phyloP scores from a whole-genome alignment of 2,888 invertebrate species.

The Eupithecia tripunctaria region DNA sequence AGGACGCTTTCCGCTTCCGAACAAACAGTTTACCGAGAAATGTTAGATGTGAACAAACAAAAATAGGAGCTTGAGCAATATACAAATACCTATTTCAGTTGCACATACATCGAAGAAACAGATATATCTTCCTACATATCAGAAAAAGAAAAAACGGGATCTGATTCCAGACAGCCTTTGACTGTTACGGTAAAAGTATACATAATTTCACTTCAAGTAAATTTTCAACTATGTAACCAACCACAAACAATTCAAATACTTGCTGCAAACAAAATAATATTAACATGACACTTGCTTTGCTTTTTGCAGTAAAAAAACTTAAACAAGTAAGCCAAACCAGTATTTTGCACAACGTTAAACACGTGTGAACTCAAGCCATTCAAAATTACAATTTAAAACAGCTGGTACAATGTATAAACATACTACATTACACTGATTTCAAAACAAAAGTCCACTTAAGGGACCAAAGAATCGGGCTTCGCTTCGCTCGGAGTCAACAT shows the following conservation, averaged over 20 bases:
- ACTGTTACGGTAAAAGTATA: background rate
- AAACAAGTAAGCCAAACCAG: constrained; percentile 17
- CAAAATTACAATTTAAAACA: constrained; percentile 13
- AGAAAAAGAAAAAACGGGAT: background rate
- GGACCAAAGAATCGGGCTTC: too few species aligned
- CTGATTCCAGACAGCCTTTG: background rate
- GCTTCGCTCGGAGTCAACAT: too few species aligned
- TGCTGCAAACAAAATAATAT: background rate
- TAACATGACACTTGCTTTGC: constrained; percentile 1
- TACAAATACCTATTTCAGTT: background rate
- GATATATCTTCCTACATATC: background rate
- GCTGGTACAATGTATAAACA: constrained; percentile 16
- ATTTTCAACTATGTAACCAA: constrained; percentile 1
- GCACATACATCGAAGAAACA: background rate
- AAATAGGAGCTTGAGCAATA: background rate
- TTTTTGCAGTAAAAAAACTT: constrained; percentile 7
- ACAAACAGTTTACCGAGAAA: constrained; percentile 6
- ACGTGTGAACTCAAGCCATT: constrained; percentile 28
- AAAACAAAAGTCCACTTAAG: background rate
- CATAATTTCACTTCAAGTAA: background rate
- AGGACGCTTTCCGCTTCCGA: constrained; percentile 36
- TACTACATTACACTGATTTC: background rate
- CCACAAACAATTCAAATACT: background rate
- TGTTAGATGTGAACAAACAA: background rate
- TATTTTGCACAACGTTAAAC: constrained; percentile 28